Evolutionary conservation across 2,888 invertebrate genomes (phyloP), one percentile per base, ranked within the genome.

Genomic region (Himalopsyche tibetana): DNA sequence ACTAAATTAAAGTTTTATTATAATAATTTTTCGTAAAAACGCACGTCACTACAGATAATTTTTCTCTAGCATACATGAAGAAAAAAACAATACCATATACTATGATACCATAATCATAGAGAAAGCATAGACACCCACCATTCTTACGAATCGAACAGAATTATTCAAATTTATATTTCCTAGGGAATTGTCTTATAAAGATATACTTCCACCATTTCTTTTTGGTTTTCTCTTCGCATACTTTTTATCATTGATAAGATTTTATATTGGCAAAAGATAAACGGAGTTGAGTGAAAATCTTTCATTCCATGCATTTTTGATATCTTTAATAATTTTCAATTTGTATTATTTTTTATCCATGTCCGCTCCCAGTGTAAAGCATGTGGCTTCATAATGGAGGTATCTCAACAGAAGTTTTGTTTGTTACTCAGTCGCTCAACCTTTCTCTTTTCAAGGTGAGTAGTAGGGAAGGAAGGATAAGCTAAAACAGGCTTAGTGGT

Each of bases 121-220:
- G 55, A 19, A 12, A 80, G 69, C 40, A n/a, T 83, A 55, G 80
- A 55, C 40, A 80, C 55, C 82, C 69, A 55, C 55, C 55, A 55
- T 45, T 36, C 80, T 84, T 55, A 55, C 11, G 81, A 84, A 86
- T 86, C 85, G 86, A 84, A 82, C 63, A 81, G 86, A 86, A 87
- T 87, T 87, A 87, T 87, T 87, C 83, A 87, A 87, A 87, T 87
- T 86, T 86, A 86, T 80, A 87, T 84, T 84, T 83, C 86, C 80
- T n/a, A 40, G 42, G 42, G 82, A 83, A 84, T 80, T 80, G 87
- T 69, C 81, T 86, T 84, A 82, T 84, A 86, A 86, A 38, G 86
- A 84, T 81, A 85, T 83, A 84, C 84, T 81, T 82, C 19, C 83
- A 81, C 45, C 79, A 84, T 84, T 86, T 86, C 84, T 80, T 83